Conservation (phyloP, 2,797 vertebrate genomes). For the Cichlasoma orientale region DNA sequence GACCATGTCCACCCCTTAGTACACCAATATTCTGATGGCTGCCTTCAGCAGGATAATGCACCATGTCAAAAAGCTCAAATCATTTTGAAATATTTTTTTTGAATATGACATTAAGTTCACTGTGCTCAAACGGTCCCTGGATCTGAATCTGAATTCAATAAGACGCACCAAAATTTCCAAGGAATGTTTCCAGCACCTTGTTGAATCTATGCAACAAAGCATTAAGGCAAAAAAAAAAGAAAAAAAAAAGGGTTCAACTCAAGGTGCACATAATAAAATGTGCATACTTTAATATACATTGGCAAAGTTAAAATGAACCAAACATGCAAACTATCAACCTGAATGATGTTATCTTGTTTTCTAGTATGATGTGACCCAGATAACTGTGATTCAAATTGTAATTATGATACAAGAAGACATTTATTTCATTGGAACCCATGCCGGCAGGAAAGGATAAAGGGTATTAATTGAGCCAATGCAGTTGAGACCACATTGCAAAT, state of each 20-base stretch:
- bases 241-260: neutral
- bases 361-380: neutral
- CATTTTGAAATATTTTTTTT: neutral
- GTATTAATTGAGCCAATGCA: slow-evolving; percentile 11
- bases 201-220: neutral
- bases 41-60: neutral
- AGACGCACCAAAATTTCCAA: neutral
- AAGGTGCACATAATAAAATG: neutral
- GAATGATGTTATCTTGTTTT: neutral
- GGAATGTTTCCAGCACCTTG: neutral
- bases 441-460: slow-evolving; percentile 13
- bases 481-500: slow-evolving; percentile 33
- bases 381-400: slow-evolving; percentile 33
- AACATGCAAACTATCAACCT: slow-evolving; percentile 2
- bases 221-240: neutral
- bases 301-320: slow-evolving; percentile 1
- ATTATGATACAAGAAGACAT: slow-evolving; percentile 55
- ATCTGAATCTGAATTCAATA: neutral
- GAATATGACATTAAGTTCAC: neutral
- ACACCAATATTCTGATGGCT: neutral
- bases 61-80: neutral
- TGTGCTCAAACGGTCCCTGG: neutral
- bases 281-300: neutral
- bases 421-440: slow-evolving; percentile 48
- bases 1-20: neutral